Evolutionary conservation across 2,797 vertebrate genomes (phyloP), one percentile per base, ranked within the genome.

Genomic region (Coendou prehensilis): DNA sequence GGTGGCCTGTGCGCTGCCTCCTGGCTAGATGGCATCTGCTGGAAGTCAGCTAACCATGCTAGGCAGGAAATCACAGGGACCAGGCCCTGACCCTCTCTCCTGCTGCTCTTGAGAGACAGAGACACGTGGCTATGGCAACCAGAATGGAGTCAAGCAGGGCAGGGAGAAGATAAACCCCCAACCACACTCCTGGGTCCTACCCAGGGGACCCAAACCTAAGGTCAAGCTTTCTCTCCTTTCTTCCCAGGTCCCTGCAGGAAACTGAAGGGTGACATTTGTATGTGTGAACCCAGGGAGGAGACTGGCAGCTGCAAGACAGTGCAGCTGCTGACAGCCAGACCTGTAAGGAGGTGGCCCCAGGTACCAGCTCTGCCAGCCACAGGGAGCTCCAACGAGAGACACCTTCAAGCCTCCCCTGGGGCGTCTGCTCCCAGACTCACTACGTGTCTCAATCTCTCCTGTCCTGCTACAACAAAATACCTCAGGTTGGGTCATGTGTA

Each of bases 11-110:
- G 6, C 45, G 63, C 47, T 61, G 67, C 73, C 56, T 94, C 80
- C 23, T 54, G 52, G 79, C 56, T 94, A 91, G 67, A 93, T 14
- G 83, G 57, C 61, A 71, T 93, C 96, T 76, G 33, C n/a, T 76
- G 59, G 84, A 95, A 86, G 59, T 45, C 71, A 94, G 85, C 69
- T 89, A 94, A 81, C 63, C 0, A 1, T 23, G 57, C 86, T 95
- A 56, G 73, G 47, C 50, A 86, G 78, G 63, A 57, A 81, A 90
- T 88, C n/a, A 50, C 17, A 73, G 82, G 56, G 17, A 75, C 7
- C 9, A 41, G 64, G 30, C 69, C 92, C 63, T 30, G 57, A 80
- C 9, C 17, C 52, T 63, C 41, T 20, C 45, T 85, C 37, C 41
- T 22, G 45, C 54, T 81, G 83, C 57, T 89, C 76, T 67, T 22